Percentiles rank a stretch among this genome's conserved stretches.
Evolutionary conservation across 2,888 invertebrate species (phyloP).

Genomic region (Brenthis hecate): DNA sequence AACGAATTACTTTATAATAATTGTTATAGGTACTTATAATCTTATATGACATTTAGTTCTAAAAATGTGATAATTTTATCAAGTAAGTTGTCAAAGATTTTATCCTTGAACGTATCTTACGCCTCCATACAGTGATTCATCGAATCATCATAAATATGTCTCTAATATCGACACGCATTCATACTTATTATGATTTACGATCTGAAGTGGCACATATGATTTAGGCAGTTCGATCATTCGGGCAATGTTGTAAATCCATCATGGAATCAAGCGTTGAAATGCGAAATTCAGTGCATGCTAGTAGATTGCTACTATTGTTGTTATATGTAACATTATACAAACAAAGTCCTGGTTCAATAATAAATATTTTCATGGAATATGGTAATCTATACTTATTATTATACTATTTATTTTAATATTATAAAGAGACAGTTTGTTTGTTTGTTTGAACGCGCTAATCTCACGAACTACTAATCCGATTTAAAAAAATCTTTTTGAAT

Average conservation of each 20-base stretch:
- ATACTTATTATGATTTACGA: constrained; percentile 38
- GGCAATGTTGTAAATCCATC: constrained; percentile 38
- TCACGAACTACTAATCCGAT: no score
- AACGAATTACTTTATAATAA: no score
- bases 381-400: no score
- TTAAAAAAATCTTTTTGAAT: no score
- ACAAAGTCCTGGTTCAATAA: neutral
- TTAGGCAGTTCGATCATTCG: constrained; percentile 38
- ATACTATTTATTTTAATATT: no score
- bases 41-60: no score
- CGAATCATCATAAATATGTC: constrained; percentile 25
- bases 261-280: constrained; percentile 37
- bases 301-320: constrained; percentile 12
- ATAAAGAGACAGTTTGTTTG: no score
- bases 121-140: constrained; percentile 5
- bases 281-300: constrained; percentile 25
- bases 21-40: no score
- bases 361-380: no score
- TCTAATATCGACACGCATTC: constrained; percentile 34
- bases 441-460: no score
- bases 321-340: neutral
- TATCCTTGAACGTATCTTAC: neutral
- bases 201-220: constrained; percentile 34
- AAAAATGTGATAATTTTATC: neutral
- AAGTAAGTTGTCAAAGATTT: neutral